phyloP scores from a whole-genome alignment of 2,888 invertebrate genomes.

The Drosophila colorata region DNA sequence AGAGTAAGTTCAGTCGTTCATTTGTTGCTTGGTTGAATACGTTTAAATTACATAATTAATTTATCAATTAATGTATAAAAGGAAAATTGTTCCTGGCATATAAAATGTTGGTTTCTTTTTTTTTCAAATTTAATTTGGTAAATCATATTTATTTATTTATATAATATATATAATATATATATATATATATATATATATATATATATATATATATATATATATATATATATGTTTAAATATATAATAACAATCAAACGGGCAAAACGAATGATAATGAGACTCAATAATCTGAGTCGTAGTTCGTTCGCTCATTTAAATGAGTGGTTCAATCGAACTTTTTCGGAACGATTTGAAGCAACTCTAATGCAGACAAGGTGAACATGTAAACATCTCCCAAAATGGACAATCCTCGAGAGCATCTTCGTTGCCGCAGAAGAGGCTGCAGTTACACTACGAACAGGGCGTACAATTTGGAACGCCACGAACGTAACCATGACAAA shows the following conservation, averaged over 20 bases:
- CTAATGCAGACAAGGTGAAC: neutral
- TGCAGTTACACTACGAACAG: constrained; percentile 54
- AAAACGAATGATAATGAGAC: neutral
- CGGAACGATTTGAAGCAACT: neutral
- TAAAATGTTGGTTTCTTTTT: no score
- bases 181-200: no score
- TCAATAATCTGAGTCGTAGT: neutral
- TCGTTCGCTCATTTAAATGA: neutral
- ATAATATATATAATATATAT: no score
- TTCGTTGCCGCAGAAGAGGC: constrained; percentile 44
- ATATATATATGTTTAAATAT: no score
- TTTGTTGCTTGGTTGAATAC: no score
- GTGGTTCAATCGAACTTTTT: neutral
- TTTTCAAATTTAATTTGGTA: no score
- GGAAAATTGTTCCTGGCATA: no score
- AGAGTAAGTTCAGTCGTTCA: no score
- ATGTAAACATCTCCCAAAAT: constrained; percentile 26
- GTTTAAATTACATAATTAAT: no score
- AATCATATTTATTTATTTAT: no score
- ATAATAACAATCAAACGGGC: neutral
- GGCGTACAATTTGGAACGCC: constrained; percentile 45
- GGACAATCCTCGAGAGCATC: constrained; percentile 43
- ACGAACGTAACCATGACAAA: constrained; percentile 53
- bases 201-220: no score
- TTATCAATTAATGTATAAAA: no score